A percentile compares a stretch with the other conserved stretches of the same genome.
Conservation (phyloP, 2,113 vertebrate species). For the Ia io region DNA sequence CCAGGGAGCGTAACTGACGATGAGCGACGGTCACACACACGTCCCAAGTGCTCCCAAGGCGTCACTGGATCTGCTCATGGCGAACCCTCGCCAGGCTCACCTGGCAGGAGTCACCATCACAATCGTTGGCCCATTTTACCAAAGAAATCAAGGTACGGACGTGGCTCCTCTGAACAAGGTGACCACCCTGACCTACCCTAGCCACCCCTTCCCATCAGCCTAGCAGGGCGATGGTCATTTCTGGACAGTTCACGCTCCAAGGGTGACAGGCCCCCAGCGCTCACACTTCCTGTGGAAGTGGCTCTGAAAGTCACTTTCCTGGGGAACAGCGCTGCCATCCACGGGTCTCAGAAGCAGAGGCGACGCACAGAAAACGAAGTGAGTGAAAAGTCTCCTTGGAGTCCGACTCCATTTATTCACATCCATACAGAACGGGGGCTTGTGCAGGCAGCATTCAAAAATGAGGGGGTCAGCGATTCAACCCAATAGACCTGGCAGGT, state of each 20-base stretch:
- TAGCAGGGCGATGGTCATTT: no score
- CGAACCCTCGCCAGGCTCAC: rapidly evolving
- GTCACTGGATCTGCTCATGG: rapidly evolving
- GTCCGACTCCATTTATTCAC: not conserved
- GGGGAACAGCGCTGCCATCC: rapidly evolving
- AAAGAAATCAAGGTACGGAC: not conserved
- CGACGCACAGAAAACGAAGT: rapidly evolving
- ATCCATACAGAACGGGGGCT: not conserved
- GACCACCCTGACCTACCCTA: rapidly evolving
- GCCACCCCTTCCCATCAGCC: not conserved
- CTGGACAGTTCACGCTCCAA: not conserved
- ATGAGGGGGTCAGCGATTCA: rapidly evolving
- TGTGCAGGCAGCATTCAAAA: not conserved
- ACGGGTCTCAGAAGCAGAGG: rapidly evolving
- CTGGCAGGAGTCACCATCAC: not conserved
- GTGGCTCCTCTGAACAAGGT: not conserved
- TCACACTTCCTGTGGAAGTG: not conserved
- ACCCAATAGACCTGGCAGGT: not conserved
- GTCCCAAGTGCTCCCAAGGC: not conserved
- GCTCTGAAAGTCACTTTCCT: not conserved
- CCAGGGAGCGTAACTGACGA: no score
- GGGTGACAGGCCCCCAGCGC: not conserved
- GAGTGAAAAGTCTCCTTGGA: not conserved
- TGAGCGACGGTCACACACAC: rapidly evolving
- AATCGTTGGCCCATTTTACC: rapidly evolving